These are phyloP conservation scores for Teleiodes luculella DNA, from an alignment of 2,888 invertebrate species.

Conservation along the genomic window DNA sequence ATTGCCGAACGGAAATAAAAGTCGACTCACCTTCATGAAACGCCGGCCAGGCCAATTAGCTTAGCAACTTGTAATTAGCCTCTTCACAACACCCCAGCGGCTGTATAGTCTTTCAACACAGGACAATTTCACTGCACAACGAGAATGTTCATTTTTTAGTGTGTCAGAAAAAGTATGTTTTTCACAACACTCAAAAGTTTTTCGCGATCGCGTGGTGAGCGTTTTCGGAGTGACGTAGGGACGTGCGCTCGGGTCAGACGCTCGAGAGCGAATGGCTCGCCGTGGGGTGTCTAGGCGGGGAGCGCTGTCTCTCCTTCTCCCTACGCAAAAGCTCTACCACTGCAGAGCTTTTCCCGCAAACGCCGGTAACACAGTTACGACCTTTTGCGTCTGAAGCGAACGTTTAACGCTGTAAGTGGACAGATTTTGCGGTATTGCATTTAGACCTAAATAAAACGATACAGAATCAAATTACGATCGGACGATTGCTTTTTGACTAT, in stretches of 20 bases:
- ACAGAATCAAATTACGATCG: constrained; percentile 45
- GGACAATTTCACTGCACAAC: constrained; percentile 39
- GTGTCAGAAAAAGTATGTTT: constrained; percentile 31
- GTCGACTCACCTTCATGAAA: constrained; percentile 78
- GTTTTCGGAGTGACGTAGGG: constrained; percentile 23
- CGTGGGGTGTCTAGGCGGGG: constrained; percentile 51
- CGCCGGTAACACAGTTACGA: constrained; percentile 39
- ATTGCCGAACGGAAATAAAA: constrained; percentile 79
- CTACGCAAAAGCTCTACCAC: constrained; percentile 57
- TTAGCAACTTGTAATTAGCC: constrained; percentile 71
- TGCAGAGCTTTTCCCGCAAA: constrained; percentile 63
- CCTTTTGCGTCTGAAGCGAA: constrained; percentile 39
- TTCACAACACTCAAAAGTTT: constrained; percentile 71
- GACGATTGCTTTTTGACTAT: constrained; percentile 22
- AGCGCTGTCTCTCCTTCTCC: constrained; percentile 63
- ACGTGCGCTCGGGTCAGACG: constrained; percentile 54
- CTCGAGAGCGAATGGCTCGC: constrained; percentile 62
- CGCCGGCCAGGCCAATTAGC: constrained; percentile 75
- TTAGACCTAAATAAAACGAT: constrained; percentile 72
- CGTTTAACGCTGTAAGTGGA: constrained; percentile 74
- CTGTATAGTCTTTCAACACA: constrained; percentile 57
- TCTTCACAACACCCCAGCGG: constrained; percentile 58
- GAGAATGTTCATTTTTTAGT: constrained; percentile 48
- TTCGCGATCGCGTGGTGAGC: constrained; percentile 59
- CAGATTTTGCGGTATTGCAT: constrained; percentile 71